These are phyloP conservation scores for Apis florea DNA, from an alignment of 1,140 invertebrate genomes.

Conservation along the genomic window DNA sequence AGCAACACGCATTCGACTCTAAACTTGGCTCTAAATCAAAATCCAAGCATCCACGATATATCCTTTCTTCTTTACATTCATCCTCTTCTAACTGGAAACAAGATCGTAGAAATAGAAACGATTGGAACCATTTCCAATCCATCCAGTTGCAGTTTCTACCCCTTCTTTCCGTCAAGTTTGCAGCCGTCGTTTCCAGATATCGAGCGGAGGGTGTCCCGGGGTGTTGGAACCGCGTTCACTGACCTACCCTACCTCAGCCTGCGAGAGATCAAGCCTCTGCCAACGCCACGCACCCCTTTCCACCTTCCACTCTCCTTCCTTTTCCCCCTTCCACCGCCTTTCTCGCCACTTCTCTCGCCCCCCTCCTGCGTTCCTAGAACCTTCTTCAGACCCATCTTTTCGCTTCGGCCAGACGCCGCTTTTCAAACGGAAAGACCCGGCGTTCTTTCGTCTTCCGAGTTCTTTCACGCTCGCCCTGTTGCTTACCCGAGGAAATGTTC, in stretches of 20 bases:
- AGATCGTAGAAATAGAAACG: neutral
- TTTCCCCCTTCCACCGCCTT: neutral
- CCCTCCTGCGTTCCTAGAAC: neutral
- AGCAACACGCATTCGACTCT: too few species aligned
- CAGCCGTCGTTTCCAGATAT: constrained; percentile 65
- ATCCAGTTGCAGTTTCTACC: neutral
- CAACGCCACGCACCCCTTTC: neutral
- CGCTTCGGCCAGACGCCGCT: neutral
- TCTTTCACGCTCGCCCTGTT: neutral
- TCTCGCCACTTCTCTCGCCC: neutral
- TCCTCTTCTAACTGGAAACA: neutral
- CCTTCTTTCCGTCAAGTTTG: constrained; percentile 15
- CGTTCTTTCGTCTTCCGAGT: neutral
- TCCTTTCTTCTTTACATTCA: neutral
- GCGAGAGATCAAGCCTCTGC: constrained; percentile 39
- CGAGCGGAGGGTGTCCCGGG: constrained; percentile 64
- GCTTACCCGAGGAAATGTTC: neutral
- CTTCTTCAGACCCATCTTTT: constrained; percentile 2
- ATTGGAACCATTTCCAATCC: constrained; percentile 1
- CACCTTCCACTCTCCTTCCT: neutral
- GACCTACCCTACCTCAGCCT: constrained; percentile 62
- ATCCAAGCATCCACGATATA: too few species aligned
- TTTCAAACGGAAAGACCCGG: neutral
- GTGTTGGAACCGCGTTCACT: constrained; percentile 66
- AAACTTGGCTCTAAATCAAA: too few species aligned